These are phyloP conservation scores for Tetragonula carbonaria DNA, from an alignment of 2,888 invertebrate genomes.

Conservation along the genomic window DNA sequence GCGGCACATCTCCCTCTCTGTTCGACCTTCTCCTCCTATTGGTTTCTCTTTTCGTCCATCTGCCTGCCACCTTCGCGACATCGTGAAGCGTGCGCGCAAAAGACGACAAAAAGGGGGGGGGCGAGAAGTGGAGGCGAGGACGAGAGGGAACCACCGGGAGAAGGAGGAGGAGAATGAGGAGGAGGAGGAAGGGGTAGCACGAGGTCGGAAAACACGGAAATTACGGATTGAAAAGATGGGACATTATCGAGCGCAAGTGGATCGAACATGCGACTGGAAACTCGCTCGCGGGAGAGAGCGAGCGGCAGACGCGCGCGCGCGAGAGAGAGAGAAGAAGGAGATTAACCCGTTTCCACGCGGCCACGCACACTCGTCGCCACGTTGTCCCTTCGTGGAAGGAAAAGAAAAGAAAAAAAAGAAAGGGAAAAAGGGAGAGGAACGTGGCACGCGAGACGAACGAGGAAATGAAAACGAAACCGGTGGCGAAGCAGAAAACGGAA, in stretches of 20 bases:
- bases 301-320: neutral
- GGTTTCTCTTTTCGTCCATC: constrained; percentile 48
- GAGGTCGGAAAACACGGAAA: constrained; percentile 69
- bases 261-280: constrained; percentile 42
- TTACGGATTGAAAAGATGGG: constrained; percentile 53
- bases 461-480: neutral
- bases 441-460: too few relatives aligned
- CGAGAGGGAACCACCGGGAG: constrained; percentile 4
- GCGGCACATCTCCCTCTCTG: constrained; percentile 11
- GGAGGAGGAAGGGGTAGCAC: constrained; percentile 45
- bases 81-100: constrained; percentile 55
- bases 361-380: neutral
- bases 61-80: constrained; percentile 61
- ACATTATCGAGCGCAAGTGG: constrained; percentile 41
- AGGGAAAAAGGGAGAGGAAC: too few relatives aligned
- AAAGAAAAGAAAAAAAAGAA: too few relatives aligned
- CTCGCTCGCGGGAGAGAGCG: constrained; percentile 2
- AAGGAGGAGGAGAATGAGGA: constrained; percentile 29
- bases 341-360: neutral
- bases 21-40: constrained; percentile 20
- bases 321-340: neutral
- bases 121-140: too few relatives aligned
- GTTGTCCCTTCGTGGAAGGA: neutral
- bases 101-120: neutral
- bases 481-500: neutral